Conservation (phyloP, 2,113 vertebrate genomes). For the Percopsis transmontana region DNA sequence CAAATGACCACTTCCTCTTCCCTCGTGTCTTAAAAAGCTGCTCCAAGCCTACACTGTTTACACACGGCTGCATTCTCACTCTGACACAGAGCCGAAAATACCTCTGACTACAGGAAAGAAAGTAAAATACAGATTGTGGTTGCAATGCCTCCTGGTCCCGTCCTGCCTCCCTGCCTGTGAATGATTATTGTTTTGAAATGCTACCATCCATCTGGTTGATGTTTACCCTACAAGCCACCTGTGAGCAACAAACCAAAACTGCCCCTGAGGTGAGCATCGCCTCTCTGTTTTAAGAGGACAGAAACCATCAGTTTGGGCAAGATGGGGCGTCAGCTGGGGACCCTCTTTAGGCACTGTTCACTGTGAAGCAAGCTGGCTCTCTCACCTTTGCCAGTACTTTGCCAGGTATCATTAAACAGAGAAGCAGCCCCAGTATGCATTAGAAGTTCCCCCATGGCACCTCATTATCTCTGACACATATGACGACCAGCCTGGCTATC, state of each 20-base stretch:
- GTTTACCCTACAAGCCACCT: conserved; percentile 53
- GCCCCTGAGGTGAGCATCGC: conserved; percentile 47
- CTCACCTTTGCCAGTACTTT: conserved; percentile 36
- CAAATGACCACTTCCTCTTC: conserved; percentile 49
- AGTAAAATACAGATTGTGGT: background rate
- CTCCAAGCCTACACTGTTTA: conserved; percentile 10
- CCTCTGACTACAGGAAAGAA: conserved; percentile 12
- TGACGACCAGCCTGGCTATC: conserved; percentile 24
- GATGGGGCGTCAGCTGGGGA: conserved; percentile 16
- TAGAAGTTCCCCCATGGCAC: conserved; percentile 66
- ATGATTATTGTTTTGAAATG: conserved; percentile 33
- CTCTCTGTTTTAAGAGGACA: conserved; percentile 38
- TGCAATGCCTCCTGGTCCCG: background rate
- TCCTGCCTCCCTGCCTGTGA: conserved; percentile 31
- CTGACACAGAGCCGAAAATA: conserved; percentile 38
- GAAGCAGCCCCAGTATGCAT: conserved; percentile 50
- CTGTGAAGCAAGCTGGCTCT: conserved; percentile 20
- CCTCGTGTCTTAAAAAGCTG: conserved; percentile 33
- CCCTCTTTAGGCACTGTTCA: conserved; percentile 30
- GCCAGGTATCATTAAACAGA: conserved; percentile 60
- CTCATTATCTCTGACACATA: conserved; percentile 46
- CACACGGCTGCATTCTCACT: no score
- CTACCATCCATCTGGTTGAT: conserved; percentile 34
- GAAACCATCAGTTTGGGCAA: conserved; percentile 29
- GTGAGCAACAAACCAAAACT: conserved; percentile 40